A percentile compares a stretch with the other conserved stretches of the same genome.
These are phyloP conservation scores for Drosophila triauraria DNA, from an alignment of 1,140 invertebrate species.

Conservation along the genomic window DNA sequence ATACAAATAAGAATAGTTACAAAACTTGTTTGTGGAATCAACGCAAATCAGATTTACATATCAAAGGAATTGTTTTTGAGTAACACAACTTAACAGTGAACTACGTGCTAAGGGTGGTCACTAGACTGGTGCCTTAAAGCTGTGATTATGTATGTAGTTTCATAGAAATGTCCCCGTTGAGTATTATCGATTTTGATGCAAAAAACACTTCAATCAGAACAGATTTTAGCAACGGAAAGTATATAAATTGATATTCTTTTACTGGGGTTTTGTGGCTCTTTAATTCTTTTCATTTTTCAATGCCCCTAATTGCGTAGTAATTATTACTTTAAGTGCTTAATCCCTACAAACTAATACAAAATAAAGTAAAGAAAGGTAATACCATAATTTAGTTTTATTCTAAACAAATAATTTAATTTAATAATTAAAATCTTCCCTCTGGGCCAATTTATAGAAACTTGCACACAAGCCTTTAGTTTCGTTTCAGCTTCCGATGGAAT, in stretches of 20 bases:
- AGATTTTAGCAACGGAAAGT: not conserved
- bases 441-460: not conserved
- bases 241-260: not conserved
- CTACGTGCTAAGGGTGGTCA: constrained; percentile 30
- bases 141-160: constrained; percentile 16
- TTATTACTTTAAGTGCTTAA: not conserved
- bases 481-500: constrained; percentile 3
- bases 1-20: constrained; percentile 32
- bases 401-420: not conserved
- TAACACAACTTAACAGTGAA: constrained; percentile 41
- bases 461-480: constrained; percentile 2
- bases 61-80: constrained; percentile 61
- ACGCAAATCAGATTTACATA: constrained; percentile 68
- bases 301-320: too few relatives aligned
- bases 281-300: too few relatives aligned
- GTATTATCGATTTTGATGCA: constrained; percentile 28
- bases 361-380: not conserved
- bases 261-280: not conserved
- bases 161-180: constrained; percentile 25
- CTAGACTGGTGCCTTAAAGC: constrained; percentile 42
- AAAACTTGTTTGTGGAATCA: constrained; percentile 66
- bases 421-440: not conserved
- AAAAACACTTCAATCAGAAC: constrained; percentile 4
- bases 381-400: not conserved
- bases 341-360: not conserved